These are phyloP conservation scores for Stenopsyche tienmushanensis DNA, from an alignment of 1,140 invertebrate genomes.

Conservation along the genomic window DNA sequence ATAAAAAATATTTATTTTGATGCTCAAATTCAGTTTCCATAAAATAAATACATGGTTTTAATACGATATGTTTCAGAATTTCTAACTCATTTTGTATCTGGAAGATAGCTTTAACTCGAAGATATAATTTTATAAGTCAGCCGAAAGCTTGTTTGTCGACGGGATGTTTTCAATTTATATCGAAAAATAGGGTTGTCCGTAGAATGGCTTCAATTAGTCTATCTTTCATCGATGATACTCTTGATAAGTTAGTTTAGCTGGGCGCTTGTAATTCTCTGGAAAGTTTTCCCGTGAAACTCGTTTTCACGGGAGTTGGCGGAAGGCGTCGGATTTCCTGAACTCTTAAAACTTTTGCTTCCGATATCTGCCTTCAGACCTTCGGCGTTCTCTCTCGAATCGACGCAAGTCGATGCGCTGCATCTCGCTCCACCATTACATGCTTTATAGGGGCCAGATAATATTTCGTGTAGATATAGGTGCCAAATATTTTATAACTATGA, in stretches of 20 bases:
- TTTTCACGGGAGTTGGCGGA: conserved; percentile 23
- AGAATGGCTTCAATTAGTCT: conserved; percentile 19
- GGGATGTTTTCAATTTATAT: too few relatives aligned
- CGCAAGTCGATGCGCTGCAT: background rate
- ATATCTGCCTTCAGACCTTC: conserved; percentile 27
- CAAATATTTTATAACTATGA: conserved; percentile 39
- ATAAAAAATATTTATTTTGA: too few relatives aligned
- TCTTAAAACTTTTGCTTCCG: conserved; percentile 39
- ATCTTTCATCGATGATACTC: conserved; percentile 15
- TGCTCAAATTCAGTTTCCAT: too few relatives aligned
- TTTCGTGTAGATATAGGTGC: conserved; percentile 37
- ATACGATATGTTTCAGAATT: too few relatives aligned
- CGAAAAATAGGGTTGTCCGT: too few relatives aligned
- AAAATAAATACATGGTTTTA: too few relatives aligned
- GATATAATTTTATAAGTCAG: too few relatives aligned
- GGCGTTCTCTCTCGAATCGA: background rate
- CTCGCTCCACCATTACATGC: conserved; percentile 17
- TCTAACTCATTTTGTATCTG: too few relatives aligned
- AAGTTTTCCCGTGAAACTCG: conserved; percentile 19
- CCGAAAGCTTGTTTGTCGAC: too few relatives aligned
- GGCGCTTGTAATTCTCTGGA: conserved; percentile 18
- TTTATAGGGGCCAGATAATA: conserved; percentile 38
- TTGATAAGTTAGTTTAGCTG: conserved; percentile 17
- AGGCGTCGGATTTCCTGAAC: conserved; percentile 30
- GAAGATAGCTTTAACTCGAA: too few relatives aligned